Evolutionary conservation across 1,140 invertebrate species (phyloP).

Genomic region (Lepidurus couesii): DNA sequence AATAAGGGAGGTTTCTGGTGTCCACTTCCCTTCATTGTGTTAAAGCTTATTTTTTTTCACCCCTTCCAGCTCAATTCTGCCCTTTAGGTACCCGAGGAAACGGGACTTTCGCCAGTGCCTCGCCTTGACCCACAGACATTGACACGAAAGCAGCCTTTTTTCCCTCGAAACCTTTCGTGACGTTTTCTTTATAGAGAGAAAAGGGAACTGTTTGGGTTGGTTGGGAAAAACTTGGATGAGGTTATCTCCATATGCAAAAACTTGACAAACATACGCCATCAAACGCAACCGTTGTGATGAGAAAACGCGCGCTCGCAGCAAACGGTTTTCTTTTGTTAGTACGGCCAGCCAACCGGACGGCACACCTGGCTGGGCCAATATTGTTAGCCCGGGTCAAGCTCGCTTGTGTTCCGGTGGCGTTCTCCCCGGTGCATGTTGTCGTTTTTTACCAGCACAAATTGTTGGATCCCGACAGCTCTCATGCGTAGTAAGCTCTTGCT

Average conservation of each 20-base stretch:
- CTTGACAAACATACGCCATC: not conserved
- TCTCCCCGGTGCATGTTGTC: not conserved
- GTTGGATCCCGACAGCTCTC: not conserved
- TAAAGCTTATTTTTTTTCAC: slow-evolving; percentile 1
- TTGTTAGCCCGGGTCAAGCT: not conserved
- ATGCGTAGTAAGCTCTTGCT: not conserved
- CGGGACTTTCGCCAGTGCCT: slow-evolving; percentile 8
- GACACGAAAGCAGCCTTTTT: slow-evolving; percentile 3
- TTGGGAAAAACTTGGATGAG: not conserved
- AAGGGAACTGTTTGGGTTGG: not conserved
- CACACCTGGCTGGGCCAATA: slow-evolving; percentile 7
- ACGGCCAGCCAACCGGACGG: not conserved
- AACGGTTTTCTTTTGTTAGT: slow-evolving; percentile 16
- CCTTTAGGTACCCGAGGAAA: slow-evolving; percentile 7
- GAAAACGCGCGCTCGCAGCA: slow-evolving; percentile 3
- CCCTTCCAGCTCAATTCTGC: not conserved
- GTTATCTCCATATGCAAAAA: slow-evolving; percentile 2
- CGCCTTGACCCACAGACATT: slow-evolving; percentile 20
- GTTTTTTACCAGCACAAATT: not conserved
- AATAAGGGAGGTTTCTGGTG: not conserved
- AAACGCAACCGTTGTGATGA: slow-evolving; percentile 1
- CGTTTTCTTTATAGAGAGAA: not conserved
- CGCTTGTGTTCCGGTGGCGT: not conserved
- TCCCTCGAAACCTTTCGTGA: not conserved
- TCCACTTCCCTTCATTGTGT: not conserved